Conservation (phyloP, 2,797 vertebrate species). For the Lepus townsendii region DNA sequence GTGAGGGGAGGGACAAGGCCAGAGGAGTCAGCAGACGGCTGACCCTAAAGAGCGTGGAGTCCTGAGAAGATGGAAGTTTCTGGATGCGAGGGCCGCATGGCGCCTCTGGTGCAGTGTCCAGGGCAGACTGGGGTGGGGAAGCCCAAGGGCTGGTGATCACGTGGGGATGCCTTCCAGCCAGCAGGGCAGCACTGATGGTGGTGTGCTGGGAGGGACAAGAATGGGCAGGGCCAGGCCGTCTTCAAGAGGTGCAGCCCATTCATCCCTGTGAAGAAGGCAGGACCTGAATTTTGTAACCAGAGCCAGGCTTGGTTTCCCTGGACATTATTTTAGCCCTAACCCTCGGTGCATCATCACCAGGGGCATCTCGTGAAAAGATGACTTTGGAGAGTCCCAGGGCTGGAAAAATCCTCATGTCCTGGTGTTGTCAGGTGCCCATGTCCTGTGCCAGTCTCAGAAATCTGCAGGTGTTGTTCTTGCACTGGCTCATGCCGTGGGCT, state of each 20-base stretch:
- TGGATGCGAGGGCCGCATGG: accelerated
- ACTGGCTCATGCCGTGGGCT: neutral
- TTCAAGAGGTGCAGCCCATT: neutral
- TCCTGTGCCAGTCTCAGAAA: neutral
- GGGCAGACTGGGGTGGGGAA: neutral
- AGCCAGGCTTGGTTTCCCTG: neutral
- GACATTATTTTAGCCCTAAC: neutral
- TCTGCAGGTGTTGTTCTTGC: neutral
- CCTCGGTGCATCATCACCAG: neutral
- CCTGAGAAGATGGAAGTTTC: neutral
- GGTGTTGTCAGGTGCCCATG: neutral
- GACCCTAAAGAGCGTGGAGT: neutral
- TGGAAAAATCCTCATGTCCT: neutral
- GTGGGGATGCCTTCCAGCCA: neutral
- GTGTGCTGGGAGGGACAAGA: neutral
- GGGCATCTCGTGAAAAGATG: neutral
- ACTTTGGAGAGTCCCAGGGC: neutral
- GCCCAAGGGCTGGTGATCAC: neutral
- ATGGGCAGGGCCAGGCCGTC: neutral
- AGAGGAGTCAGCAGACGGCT: accelerated
- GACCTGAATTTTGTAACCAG: neutral
- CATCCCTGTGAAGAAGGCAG: neutral
- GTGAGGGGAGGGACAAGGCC: neutral
- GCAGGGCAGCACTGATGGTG: neutral
- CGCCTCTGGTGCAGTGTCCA: neutral